phyloP scores from a whole-genome alignment of 2,113 vertebrate species.

The Gnathonemus echidnorhynchus region DNA sequence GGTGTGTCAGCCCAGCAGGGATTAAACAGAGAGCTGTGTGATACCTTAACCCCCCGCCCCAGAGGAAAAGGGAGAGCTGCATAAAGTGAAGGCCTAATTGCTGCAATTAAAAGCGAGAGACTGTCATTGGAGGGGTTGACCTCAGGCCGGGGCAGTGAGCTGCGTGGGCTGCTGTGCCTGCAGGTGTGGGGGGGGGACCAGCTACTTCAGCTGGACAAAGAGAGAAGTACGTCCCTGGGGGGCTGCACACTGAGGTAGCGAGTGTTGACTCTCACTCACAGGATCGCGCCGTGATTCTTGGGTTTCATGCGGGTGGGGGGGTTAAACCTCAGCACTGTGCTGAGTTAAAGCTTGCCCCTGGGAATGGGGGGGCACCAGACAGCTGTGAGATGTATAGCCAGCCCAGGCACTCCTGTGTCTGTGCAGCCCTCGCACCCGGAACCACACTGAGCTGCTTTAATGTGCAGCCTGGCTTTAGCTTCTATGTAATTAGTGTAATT shows the following conservation, averaged over 20 bases:
- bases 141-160: not conserved
- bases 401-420: not conserved
- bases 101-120: not conserved
- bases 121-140: not conserved
- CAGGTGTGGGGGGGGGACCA: slow-evolving; percentile 11
- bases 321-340: not conserved
- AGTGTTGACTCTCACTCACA: not conserved
- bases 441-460: not conserved
- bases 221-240: slow-evolving; percentile 20
- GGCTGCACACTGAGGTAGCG: not conserved
- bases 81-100: not conserved
- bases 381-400: not conserved
- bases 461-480: not conserved
- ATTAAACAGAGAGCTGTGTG: not conserved
- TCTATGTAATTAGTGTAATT: not conserved
- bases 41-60: not conserved
- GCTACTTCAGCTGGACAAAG: slow-evolving; percentile 30
- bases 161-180: not conserved
- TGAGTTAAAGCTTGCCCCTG: not conserved
- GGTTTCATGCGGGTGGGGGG: not conserved
- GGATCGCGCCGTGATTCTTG: not conserved
- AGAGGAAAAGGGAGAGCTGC: not conserved
- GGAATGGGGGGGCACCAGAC: not conserved
- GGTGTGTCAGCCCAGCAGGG: not conserved
- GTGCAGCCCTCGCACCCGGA: not conserved